A percentile compares a stretch with the other conserved stretches of the same genome.
These are phyloP conservation scores for Microctonus hyperodae DNA, from an alignment of 2,888 invertebrate species.

Conservation along the genomic window DNA sequence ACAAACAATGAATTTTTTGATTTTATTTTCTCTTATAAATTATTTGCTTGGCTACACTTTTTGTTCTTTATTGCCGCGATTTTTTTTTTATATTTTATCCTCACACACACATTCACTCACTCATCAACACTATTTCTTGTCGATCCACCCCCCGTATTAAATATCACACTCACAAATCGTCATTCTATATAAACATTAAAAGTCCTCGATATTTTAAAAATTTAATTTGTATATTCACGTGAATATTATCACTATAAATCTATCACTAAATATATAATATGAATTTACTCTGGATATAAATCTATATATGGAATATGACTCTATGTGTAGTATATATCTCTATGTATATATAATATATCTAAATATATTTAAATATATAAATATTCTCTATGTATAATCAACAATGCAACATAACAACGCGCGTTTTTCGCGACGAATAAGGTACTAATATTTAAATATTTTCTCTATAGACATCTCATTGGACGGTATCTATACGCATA, in stretches of 20 bases:
- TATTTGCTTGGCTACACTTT: background rate
- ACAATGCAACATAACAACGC: constrained; percentile 26
- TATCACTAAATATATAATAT: background rate
- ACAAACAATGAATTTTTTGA: too few relatives aligned
- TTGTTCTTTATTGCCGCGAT: background rate
- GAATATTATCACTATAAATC: background rate
- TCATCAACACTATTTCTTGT: background rate
- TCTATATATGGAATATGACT: constrained; percentile 10
- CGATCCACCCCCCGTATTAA: background rate
- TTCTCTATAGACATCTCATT: constrained; percentile 20
- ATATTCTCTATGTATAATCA: constrained; percentile 20
- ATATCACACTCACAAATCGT: background rate
- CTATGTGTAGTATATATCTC: constrained; percentile 8
- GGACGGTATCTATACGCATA: constrained; percentile 31
- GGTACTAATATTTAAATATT: constrained; percentile 21
- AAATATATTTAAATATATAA: constrained; percentile 4
- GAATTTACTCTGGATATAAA: background rate
- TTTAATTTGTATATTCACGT: constrained; percentile 21
- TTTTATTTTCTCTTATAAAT: background rate
- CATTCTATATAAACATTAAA: background rate
- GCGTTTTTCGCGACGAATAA: constrained; percentile 18
- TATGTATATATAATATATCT: constrained; percentile 19
- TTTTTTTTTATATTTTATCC: background rate
- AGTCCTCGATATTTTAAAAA: background rate
- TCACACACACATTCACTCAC: background rate